These are phyloP conservation scores for Atopsyche davidsoni DNA, from an alignment of 1,140 invertebrate genomes.

Conservation along the genomic window DNA sequence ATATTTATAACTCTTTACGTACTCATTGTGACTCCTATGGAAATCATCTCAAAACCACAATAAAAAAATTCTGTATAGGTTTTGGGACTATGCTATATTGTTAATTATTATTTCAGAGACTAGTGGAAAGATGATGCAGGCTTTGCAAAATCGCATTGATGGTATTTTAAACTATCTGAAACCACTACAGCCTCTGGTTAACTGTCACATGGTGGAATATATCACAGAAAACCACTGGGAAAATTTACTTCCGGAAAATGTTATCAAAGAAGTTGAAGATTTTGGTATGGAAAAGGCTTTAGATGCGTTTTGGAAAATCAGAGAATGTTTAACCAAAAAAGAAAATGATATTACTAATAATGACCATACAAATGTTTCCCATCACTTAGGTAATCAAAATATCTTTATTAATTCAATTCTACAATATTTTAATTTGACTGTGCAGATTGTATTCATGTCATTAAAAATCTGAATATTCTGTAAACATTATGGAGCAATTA, in stretches of 20 bases:
- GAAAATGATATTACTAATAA: too few relatives aligned
- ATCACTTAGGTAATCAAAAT: too few relatives aligned
- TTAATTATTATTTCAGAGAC: too few relatives aligned
- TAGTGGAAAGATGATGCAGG: conserved; percentile 26
- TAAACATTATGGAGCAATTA: conserved; percentile 31
- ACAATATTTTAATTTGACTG: conserved; percentile 8
- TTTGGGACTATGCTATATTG: too few relatives aligned
- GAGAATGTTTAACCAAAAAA: too few relatives aligned
- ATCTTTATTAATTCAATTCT: conserved; percentile 15
- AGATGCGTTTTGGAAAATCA: conserved; percentile 40
- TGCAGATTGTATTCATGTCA: too few relatives aligned
- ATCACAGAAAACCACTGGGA: conserved; percentile 66
- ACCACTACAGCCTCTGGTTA: conserved; percentile 55
- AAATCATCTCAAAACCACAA: too few relatives aligned
- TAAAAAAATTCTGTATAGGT: too few relatives aligned
- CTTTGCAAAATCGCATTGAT: conserved; percentile 47
- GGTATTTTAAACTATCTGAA: conserved; percentile 51
- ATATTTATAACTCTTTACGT: too few relatives aligned
- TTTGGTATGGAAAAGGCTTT: conserved; percentile 38
- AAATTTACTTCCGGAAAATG: conserved; percentile 47
- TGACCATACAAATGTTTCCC: too few relatives aligned
- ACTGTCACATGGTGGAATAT: conserved; percentile 78
- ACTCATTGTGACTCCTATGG: too few relatives aligned
- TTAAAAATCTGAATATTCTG: too few relatives aligned
- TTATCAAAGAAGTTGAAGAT: conserved; percentile 50